Base-by-base conservation (phyloP, 2,797 vertebrate genomes). In the Odontamblyopus lacepedii region DNA sequence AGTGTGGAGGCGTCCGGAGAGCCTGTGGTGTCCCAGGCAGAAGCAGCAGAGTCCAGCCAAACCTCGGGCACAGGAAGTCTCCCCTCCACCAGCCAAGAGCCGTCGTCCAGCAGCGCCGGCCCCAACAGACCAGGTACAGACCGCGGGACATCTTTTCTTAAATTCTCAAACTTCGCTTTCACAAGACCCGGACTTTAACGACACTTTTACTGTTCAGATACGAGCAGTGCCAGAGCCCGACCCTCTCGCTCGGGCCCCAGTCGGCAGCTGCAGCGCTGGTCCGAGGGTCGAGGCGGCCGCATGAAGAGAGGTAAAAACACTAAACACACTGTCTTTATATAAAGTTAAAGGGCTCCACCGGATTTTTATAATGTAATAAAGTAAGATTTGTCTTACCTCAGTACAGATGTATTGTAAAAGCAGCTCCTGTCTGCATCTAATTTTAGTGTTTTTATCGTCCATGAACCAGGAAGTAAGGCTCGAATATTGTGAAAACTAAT, bases 51-150 rank as follows among this genome's bases (percentile, higher is more conserved):
- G 75, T 84, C 94, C 23, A 93, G 92, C 64, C 97, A 98, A 78
- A 89, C 93, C 0, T 94, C 95, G 70, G 98, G 96, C 75, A 95
- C 96, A 53, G 89, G 95, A 69, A 95, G 92, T 78, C 93, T 97
- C 76, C 95, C 97, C 67, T 97, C 96, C 0, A 98, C 97, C 81
- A 98, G 96, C 87, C 97, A 98, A 88, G 97, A 99, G 77, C 96
- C 97, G 13, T 96, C 98, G 19, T 98, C 97, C 1, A 98, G 97
- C 86, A 97, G 95, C 77, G 95, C 95, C 88, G 97, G 97, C 98
- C 91, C 6, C 19, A 29, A 66, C 12, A 0, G 5, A 5, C 0
- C 56, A 68, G 9, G 6, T 13, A 56, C 18, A 5, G 1, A 18
- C 48, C 19, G 35, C 9, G 32, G 4, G 35, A 38, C 35, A 0